A percentile compares a stretch with the other conserved stretches of the same genome.
Conservation (phyloP, 2,888 invertebrate genomes). For the Lasius fuliginosus region DNA sequence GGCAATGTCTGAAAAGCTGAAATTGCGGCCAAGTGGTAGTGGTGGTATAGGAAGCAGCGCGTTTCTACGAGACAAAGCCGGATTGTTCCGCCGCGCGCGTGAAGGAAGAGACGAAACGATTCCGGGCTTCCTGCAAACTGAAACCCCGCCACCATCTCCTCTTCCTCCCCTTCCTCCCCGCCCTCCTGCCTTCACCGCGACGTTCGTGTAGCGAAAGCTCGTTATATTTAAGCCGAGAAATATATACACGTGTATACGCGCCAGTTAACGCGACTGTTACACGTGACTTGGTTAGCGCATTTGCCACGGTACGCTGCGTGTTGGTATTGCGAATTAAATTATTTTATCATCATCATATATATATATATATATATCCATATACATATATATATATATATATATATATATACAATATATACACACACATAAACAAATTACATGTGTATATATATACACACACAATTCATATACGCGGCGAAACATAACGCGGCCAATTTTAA, state of each 20-base stretch:
- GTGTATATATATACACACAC: too few relatives aligned
- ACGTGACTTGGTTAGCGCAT: constrained; percentile 51
- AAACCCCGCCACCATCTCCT: constrained; percentile 40
- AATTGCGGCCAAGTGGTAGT: constrained; percentile 59
- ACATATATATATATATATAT: background rate
- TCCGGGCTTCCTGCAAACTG: constrained; percentile 59
- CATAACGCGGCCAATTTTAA: constrained; percentile 36
- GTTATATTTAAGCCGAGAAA: constrained; percentile 62
- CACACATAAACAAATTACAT: too few relatives aligned
- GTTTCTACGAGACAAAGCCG: constrained; percentile 62
- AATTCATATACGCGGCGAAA: background rate
- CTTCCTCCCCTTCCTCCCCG: background rate
- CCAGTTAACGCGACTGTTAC: constrained; percentile 49
- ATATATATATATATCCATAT: background rate
- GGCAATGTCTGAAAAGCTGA: constrained; percentile 54
- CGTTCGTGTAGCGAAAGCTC: constrained; percentile 56
- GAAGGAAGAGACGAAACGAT: constrained; percentile 48
- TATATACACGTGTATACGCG: constrained; percentile 53
- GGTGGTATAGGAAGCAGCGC: constrained; percentile 36
- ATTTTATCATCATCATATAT: constrained; percentile 23
- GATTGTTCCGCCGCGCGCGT: constrained; percentile 46
- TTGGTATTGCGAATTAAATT: constrained; percentile 55
- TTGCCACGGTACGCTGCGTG: constrained; percentile 39
- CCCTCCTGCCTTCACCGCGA: constrained; percentile 28
- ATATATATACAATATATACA: background rate